These are phyloP conservation scores for Toxotes lorentzi DNA, from an alignment of 2,797 vertebrate genomes.

Conservation along the genomic window DNA sequence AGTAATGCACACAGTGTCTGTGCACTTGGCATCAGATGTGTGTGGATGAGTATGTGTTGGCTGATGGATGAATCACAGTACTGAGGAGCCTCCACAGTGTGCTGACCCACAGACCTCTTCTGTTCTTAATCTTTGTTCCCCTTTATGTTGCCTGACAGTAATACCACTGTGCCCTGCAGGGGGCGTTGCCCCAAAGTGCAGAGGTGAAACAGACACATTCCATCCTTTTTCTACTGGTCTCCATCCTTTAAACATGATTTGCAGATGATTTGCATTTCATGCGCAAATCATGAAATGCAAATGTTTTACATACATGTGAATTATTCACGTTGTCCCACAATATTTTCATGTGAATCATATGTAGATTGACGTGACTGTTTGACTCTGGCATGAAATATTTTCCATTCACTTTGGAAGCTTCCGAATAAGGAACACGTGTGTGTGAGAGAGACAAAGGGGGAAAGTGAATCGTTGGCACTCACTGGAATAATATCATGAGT, in stretches of 20 bases:
- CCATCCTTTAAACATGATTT: not conserved
- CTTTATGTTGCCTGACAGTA: conserved; percentile 6
- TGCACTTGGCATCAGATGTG: not conserved
- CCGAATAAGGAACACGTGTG: not conserved
- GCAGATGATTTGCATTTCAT: not conserved
- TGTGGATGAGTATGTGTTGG: not conserved
- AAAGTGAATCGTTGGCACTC: conserved; percentile 16
- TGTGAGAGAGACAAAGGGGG: not conserved
- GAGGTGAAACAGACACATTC: not conserved
- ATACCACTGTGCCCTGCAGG: conserved; percentile 15
- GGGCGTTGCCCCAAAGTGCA: conserved; percentile 7
- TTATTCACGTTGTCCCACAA: conserved; percentile 34
- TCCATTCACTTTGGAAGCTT: conserved; percentile 1
- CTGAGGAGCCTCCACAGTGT: not conserved
- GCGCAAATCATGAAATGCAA: not conserved
- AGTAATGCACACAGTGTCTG: not conserved
- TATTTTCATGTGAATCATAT: not conserved
- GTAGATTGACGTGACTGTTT: conserved; percentile 31
- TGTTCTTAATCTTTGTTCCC: conserved; percentile 15
- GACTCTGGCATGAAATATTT: conserved; percentile 1
- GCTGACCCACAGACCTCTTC: conserved; percentile 10
- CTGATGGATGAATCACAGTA: not conserved
- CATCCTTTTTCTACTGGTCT: not conserved
- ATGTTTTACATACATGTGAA: conserved; percentile 31
- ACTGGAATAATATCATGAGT: conserved; percentile 22